Evolutionary conservation across 1,140 invertebrate genomes (phyloP), one percentile per base, ranked within the genome.

Genomic region (Cydia fagiglandana): DNA sequence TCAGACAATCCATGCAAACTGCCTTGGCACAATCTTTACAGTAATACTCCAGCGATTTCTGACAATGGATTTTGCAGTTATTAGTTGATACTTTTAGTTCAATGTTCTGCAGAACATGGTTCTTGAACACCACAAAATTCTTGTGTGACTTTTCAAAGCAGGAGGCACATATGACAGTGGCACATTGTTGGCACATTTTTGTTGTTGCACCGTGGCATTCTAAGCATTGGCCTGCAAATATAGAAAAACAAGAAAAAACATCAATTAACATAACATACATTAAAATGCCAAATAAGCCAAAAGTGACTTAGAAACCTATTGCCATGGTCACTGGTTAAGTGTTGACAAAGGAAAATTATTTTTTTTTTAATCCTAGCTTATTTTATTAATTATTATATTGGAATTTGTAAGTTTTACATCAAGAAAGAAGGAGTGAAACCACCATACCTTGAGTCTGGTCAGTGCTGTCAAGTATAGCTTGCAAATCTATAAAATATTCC

Each of bases 131-230:
- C 30, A 88, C 76, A 79, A 90, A 92, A 75, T 87, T 89, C 70
- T 90, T 91, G 68, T 92, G 90, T 47, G 79, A 84, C 80, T 88
- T 91, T 66, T 87, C 88, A 53, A 92, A 92, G 68, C 90, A 92
- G 64, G 78, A 75, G 10, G 88, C 82, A 79, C 90, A 92, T 38
- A 92, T 78, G 56, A 86, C 80, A 30, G 84, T 89, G 12, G 68
- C 77, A 82, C 90, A 92, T 73, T 92, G 88, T 75, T 88, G 80
- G 77, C 90, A 92, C 81, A 88, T 87, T 85, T 88, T 91, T 64
- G 83, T 74, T 53, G 88, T 90, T 15, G 73, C 50, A 15, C 66
- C 78, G 28, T 85, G 79, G 53, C 90, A 92, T 76, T 92, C 90
- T 47, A 89, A 47, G 74, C 90, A 92, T 78, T 86, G 74, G 12